These are phyloP conservation scores for Platalea minor DNA, from an alignment of 2,797 vertebrate species.

Conservation along the genomic window DNA sequence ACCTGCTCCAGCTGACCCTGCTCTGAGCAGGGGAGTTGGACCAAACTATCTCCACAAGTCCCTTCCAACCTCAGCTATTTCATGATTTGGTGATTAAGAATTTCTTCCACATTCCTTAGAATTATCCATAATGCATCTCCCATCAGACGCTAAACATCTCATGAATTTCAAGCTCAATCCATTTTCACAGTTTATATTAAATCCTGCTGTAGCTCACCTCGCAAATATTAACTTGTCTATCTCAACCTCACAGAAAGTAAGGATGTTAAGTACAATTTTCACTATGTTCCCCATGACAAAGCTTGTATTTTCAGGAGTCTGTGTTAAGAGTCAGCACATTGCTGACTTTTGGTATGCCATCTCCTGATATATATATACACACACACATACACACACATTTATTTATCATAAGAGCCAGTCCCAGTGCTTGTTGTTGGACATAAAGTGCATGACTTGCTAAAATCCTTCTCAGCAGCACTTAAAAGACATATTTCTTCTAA, in stretches of 20 bases:
- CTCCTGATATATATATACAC: neutral
- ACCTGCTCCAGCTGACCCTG: neutral
- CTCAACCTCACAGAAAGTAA: neutral
- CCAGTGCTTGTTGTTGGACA: neutral
- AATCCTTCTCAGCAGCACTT: neutral
- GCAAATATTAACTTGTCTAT: neutral
- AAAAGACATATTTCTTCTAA: neutral
- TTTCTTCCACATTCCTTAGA: neutral
- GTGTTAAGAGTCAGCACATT: neutral
- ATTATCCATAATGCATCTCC: neutral
- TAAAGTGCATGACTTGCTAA: neutral
- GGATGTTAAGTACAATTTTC: neutral
- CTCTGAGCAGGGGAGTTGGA: neutral
- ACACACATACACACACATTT: too few species aligned
- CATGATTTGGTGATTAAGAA: neutral
- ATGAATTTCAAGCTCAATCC: neutral
- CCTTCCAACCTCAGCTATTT: neutral
- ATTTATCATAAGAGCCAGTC: neutral
- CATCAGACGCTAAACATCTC: neutral
- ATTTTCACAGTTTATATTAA: constrained; percentile 12
- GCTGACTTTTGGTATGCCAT: neutral
- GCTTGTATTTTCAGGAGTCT: neutral
- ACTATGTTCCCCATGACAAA: neutral
- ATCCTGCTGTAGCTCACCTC: neutral
- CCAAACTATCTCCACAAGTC: neutral